Base-by-base conservation (phyloP, 1,140 invertebrate genomes). In the Eciton burchellii region DNA sequence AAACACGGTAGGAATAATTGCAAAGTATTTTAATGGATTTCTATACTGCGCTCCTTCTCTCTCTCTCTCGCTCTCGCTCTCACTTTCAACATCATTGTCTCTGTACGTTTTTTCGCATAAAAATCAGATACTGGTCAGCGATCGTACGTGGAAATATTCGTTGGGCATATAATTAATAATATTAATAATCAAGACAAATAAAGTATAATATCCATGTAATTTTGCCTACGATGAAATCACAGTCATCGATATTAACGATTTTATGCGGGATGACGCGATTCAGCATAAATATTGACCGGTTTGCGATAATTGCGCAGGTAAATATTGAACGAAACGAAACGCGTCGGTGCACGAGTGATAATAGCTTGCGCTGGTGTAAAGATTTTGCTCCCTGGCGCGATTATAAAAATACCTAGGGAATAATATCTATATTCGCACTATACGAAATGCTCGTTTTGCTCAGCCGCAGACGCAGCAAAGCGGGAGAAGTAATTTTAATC, bases 401-500 rank as follows among this genome's bases (percentile, higher is more conserved):
- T 56, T 3, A 21, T 70, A 79, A 79, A 79, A 68, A 79, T 79
- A 79, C 12, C 35, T 41, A 26, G 74, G 54, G 68, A 68, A 68
- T 68, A 79, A 79, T 68, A 79, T 56, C 63, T 26, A 56, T 45
- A 29, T 45, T 68, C 68, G 43, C 74, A 6, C 35, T 35, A 35
- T 35, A 35, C 6, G 2, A 35, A 35, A 68, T 79, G 63, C 68
- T 79, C 68, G 41, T 79, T 70, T 56, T 35, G 35, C 74, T 79
- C 21, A 63, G n/a, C 45, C 35, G 49, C n/a, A 29, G 29, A 49
- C 63, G 74, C 21, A 62, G 74, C 52, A 79, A 79, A 56, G 68
- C 35, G 2, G 19, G 52, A 54, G 49, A 70, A 49, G 68, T 79
- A 70, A 79, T 79, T 79, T 79, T 79, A n/a, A 79, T 79, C 63